Percentiles rank a stretch among this genome's conserved stretches.
Evolutionary conservation across 2,113 vertebrate species (phyloP).

Genomic region (Rhizomys pruinosus): DNA sequence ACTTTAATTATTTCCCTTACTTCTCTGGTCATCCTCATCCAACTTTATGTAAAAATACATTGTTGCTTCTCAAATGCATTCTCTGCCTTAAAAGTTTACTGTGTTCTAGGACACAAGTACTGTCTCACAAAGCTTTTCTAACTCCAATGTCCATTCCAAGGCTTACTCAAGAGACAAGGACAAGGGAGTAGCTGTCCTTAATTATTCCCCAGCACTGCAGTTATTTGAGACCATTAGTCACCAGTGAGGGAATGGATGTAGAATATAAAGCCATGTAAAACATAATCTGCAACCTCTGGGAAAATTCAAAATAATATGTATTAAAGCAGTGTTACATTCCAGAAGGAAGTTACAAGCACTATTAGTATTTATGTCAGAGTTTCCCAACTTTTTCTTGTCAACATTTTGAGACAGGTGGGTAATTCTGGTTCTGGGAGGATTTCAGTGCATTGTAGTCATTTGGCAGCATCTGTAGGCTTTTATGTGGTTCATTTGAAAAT

Average conservation of each 20-base stretch:
- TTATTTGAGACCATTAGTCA: not conserved
- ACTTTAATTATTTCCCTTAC: not conserved
- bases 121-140: not conserved
- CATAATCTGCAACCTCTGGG: not conserved
- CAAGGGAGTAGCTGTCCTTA: not conserved
- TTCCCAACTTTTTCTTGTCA: not conserved
- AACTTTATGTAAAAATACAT: conserved; percentile 1
- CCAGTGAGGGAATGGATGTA: not conserved
- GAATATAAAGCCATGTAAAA: not conserved
- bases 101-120: not conserved
- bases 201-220: not conserved
- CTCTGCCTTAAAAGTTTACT: not conserved
- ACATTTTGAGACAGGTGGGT: not conserved
- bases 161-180: not conserved
- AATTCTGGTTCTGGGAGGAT: not conserved
- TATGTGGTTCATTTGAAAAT: not conserved
- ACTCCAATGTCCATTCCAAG: not conserved
- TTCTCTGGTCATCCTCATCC: not conserved
- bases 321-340: not conserved
- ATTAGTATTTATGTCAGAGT: not conserved
- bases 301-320: not conserved
- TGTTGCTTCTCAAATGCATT: not conserved
- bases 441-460: not conserved
- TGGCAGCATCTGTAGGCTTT: not conserved
- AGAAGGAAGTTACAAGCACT: not conserved